Conservation (phyloP, 2,888 invertebrate genomes). For the Troides oblongomaculatus region DNA sequence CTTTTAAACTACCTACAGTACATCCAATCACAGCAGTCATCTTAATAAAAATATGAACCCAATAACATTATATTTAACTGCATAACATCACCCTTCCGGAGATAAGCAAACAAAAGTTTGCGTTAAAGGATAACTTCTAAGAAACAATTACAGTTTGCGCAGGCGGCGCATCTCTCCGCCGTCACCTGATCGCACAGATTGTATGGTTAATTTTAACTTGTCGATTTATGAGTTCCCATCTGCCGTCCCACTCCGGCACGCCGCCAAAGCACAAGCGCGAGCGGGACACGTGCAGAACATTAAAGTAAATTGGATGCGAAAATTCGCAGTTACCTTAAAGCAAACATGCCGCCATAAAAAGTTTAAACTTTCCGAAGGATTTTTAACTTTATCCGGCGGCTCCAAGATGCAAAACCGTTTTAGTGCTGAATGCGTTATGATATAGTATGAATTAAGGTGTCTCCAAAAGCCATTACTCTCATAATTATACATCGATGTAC, state of each 20-base stretch:
- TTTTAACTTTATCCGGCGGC: neutral
- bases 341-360: slow-evolving; percentile 53
- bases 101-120: slow-evolving; percentile 13
- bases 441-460: slow-evolving; percentile 26
- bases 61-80: slow-evolving; percentile 16
- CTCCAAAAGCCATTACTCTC: slow-evolving; percentile 22
- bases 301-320: slow-evolving; percentile 60
- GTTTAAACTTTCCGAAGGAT: slow-evolving; percentile 36
- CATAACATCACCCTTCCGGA: slow-evolving; percentile 7
- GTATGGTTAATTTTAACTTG: slow-evolving; percentile 69
- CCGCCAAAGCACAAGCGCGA: slow-evolving; percentile 34
- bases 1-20: neutral
- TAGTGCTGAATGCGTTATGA: slow-evolving; percentile 28
- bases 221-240: slow-evolving; percentile 54
- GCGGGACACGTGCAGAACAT: slow-evolving; percentile 44
- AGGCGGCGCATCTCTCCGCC: slow-evolving; percentile 31
- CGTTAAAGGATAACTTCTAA: slow-evolving; percentile 28
- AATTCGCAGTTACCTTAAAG: slow-evolving; percentile 64
- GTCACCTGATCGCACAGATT: slow-evolving; percentile 37
- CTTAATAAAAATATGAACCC: slow-evolving; percentile 9
- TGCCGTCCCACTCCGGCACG: slow-evolving; percentile 42
- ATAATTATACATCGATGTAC: slow-evolving; percentile 14
- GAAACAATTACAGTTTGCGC: slow-evolving; percentile 43
- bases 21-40: slow-evolving; percentile 3
- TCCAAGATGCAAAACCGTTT: slow-evolving; percentile 40